Conservation (phyloP, 2,888 invertebrate species). For the Lochmaea crataegi region DNA sequence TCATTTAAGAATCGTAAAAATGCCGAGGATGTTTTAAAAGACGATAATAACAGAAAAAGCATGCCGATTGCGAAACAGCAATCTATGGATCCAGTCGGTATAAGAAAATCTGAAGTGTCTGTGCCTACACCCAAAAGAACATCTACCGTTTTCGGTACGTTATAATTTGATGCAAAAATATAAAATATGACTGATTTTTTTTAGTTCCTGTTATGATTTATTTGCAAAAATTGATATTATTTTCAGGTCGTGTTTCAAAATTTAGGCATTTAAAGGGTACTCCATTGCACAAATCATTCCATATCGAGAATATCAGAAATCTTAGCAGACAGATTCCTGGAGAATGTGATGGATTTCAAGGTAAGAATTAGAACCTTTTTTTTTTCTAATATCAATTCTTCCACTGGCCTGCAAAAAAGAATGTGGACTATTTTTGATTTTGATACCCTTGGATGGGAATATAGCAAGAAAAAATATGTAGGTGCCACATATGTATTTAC, state of each 20-base stretch:
- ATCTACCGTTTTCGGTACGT: constrained; percentile 84
- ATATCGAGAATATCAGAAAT: constrained; percentile 92
- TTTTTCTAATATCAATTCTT: too few species aligned
- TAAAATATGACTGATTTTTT: neutral
- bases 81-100: constrained; percentile 65
- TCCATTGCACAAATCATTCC: constrained; percentile 88
- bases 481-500: too few species aligned
- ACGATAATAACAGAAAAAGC: constrained; percentile 65
- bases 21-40: constrained; percentile 63
- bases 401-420: too few species aligned
- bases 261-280: constrained; percentile 94
- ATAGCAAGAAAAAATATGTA: too few species aligned
- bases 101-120: constrained; percentile 63
- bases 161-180: neutral
- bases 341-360: constrained; percentile 94
- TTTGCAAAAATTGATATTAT: neutral
- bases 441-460: too few species aligned
- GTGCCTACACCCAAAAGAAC: constrained; percentile 82
- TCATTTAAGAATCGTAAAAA: constrained; percentile 74
- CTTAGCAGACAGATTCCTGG: constrained; percentile 92
- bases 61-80: constrained; percentile 66
- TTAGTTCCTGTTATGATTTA: too few species aligned
- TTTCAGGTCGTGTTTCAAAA: constrained; percentile 84
- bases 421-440: too few species aligned
- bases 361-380: constrained; percentile 63